These are phyloP conservation scores for Epistrophe eligans DNA, from an alignment of 2,888 invertebrate genomes.

Conservation along the genomic window DNA sequence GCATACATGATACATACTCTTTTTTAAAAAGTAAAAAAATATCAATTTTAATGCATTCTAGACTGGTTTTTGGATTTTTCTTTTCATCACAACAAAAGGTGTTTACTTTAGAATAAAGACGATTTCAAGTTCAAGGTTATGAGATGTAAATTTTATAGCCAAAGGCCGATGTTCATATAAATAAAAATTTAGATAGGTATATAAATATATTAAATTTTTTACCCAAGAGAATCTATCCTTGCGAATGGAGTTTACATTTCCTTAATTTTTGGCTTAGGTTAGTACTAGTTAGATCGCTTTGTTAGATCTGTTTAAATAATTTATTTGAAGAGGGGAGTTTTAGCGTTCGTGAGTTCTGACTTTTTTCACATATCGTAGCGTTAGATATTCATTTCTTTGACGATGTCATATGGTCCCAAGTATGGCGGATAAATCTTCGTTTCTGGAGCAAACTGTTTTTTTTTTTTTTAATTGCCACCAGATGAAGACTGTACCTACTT, in stretches of 20 bases:
- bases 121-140: conserved; percentile 70
- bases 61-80: background rate
- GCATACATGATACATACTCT: background rate
- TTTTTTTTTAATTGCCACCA: conserved; percentile 78
- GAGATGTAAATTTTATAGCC: background rate
- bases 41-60: background rate
- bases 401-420: conserved; percentile 81
- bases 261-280: too few species aligned
- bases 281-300: too few species aligned
- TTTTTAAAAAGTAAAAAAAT: background rate
- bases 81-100: conserved; percentile 50
- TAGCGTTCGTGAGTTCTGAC: too few species aligned
- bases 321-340: too few species aligned
- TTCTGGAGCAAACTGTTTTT: conserved; percentile 79
- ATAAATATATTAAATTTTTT: too few species aligned
- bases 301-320: too few species aligned
- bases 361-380: too few species aligned
- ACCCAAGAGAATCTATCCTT: too few species aligned
- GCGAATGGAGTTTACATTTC: too few species aligned
- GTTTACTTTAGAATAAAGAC: conserved; percentile 51
- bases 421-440: conserved; percentile 79
- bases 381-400: too few species aligned
- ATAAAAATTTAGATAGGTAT: background rate
- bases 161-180: background rate
- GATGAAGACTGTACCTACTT: conserved; percentile 43